Evolutionary conservation across 2,888 invertebrate genomes (phyloP).

Genomic region (Lomographa bimaculata): DNA sequence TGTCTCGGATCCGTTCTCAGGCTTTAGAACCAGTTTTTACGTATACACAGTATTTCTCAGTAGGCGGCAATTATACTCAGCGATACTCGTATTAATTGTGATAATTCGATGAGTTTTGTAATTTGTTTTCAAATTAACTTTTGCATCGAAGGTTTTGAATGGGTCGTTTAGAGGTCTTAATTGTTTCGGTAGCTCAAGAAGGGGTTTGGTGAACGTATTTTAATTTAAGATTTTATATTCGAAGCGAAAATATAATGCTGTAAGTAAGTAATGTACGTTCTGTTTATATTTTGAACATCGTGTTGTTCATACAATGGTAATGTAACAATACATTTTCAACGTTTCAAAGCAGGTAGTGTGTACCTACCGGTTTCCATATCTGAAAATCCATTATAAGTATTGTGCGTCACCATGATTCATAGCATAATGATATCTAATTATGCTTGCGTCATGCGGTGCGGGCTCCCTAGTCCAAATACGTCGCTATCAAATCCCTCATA

Average conservation of each 20-base stretch:
- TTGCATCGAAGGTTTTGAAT: slow-evolving; percentile 17
- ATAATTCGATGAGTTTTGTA: slow-evolving; percentile 34
- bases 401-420: slow-evolving; percentile 8
- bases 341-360: too few relatives aligned
- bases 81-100: slow-evolving; percentile 40
- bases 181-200: not conserved
- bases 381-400: slow-evolving; percentile 7
- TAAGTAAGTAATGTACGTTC: too few relatives aligned
- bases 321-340: too few relatives aligned
- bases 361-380: slow-evolving; percentile 11
- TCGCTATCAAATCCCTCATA: slow-evolving; percentile 1
- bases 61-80: slow-evolving; percentile 49
- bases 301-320: too few relatives aligned
- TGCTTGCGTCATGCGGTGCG: slow-evolving; percentile 5
- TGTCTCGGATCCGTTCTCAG: slow-evolving; percentile 47
- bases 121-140: slow-evolving; percentile 37
- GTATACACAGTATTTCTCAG: slow-evolving; percentile 47
- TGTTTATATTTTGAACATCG: too few relatives aligned
- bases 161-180: not conserved
- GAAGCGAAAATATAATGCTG: too few relatives aligned
- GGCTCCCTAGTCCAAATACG: slow-evolving; percentile 3
- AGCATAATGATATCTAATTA: slow-evolving; percentile 1
- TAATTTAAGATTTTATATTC: too few relatives aligned
- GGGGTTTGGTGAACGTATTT: too few relatives aligned
- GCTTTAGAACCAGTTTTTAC: slow-evolving; percentile 54